A percentile compares a stretch with the other conserved stretches of the same genome.
phyloP scores from a whole-genome alignment of 2,888 invertebrate species.

The Carcina quercana region DNA sequence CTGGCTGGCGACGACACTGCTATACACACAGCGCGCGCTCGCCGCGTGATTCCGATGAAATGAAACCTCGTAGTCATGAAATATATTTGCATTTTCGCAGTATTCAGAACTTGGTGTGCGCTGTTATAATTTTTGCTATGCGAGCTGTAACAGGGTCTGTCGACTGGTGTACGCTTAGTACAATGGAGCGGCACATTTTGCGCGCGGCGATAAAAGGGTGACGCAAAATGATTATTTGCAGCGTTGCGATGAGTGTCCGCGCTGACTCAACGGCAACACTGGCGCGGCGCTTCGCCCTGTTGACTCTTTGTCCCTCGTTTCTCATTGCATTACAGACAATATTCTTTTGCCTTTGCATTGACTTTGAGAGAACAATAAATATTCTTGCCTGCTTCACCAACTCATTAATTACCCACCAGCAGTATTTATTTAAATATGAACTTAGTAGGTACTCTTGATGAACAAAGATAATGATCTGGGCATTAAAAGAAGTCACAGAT shows the following conservation, averaged over 20 bases:
- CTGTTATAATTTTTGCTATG: constrained; percentile 39
- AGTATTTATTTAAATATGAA: not conserved
- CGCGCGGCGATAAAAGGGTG: constrained; percentile 63
- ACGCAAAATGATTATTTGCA: constrained; percentile 73
- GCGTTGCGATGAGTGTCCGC: constrained; percentile 65
- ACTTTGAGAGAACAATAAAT: not conserved
- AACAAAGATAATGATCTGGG: no score
- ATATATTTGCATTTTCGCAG: constrained; percentile 49
- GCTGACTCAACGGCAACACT: constrained; percentile 56
- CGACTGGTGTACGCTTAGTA: no score
- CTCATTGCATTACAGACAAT: constrained; percentile 18
- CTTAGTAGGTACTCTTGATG: not conserved
- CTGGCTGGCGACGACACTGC: constrained; percentile 65
- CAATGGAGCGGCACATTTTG: constrained; percentile 58
- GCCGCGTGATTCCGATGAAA: constrained; percentile 49
- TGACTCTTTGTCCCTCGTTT: constrained; percentile 26
- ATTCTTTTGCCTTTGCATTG: constrained; percentile 3
- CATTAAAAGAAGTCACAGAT: no score
- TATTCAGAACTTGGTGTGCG: constrained; percentile 40
- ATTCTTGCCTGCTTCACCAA: not conserved
- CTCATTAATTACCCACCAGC: not conserved
- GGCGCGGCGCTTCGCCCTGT: constrained; percentile 23
- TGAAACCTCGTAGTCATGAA: constrained; percentile 43
- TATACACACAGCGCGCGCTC: constrained; percentile 39
- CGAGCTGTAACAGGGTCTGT: constrained; percentile 21